phyloP scores from a whole-genome alignment of 2,888 invertebrate genomes.

The Amiota mariae region DNA sequence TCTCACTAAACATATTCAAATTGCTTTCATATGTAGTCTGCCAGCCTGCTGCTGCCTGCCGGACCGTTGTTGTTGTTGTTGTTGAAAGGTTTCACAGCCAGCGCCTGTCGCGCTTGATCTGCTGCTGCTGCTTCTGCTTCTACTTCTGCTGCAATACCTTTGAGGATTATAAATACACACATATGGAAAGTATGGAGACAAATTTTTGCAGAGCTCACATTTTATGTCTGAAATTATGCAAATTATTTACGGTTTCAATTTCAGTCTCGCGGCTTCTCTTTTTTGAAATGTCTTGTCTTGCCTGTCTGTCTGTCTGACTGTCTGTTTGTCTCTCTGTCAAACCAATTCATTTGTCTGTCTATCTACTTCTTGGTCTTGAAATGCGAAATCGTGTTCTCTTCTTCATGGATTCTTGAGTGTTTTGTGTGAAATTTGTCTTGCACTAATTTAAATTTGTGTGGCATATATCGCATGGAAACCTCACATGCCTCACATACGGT shows the following conservation, averaged over 20 bases:
- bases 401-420: neutral
- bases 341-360: slow-evolving; percentile 23
- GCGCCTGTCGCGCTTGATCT: slow-evolving; percentile 14
- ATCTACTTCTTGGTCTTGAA: neutral
- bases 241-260: slow-evolving; percentile 33
- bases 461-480: neutral
- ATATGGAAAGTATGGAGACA: slow-evolving; percentile 29
- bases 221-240: slow-evolving; percentile 41
- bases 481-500: neutral
- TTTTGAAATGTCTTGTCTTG: no score
- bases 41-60: slow-evolving; percentile 1
- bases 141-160: slow-evolving; percentile 21
- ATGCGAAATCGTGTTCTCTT: neutral
- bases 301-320: neutral
- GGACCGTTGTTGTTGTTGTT: slow-evolving; percentile 26
- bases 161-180: slow-evolving; percentile 31
- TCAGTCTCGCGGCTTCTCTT: neutral
- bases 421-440: neutral
- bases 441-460: slow-evolving; percentile 23
- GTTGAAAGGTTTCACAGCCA: slow-evolving; percentile 29
- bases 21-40: slow-evolving; percentile 42
- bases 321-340: slow-evolving; percentile 5
- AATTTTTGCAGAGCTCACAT: slow-evolving; percentile 41
- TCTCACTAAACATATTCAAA: slow-evolving; percentile 46
- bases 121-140: no score